A percentile compares a stretch with the other conserved stretches of the same genome.
phyloP scores from a whole-genome alignment of 2,797 vertebrate species.

The Petrocephalus sullivani region DNA sequence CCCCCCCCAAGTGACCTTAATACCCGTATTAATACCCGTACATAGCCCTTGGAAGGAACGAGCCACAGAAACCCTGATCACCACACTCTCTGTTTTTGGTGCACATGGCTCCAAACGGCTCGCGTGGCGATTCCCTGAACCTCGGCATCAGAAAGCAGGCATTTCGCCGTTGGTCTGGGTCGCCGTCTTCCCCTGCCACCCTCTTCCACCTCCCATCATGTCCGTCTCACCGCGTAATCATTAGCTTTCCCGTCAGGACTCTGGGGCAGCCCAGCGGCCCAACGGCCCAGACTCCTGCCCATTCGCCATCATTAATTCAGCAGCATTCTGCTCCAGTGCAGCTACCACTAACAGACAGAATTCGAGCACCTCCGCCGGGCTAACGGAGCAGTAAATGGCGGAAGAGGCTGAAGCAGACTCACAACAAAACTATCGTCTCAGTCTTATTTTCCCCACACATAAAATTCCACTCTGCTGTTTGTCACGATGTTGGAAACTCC shows the following conservation, averaged over 20 bases:
- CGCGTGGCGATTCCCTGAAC: background rate
- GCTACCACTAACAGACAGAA: background rate
- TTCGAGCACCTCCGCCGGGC: background rate
- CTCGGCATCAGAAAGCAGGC: background rate
- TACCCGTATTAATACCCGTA: background rate
- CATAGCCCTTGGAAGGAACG: background rate
- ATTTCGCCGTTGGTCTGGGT: background rate
- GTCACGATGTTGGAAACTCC: background rate
- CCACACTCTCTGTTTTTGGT: background rate
- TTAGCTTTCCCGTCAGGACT: background rate
- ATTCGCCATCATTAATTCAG: conserved; percentile 11
- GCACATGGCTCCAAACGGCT: background rate
- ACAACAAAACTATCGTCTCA: background rate
- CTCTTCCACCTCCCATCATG: background rate
- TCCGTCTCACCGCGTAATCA: background rate
- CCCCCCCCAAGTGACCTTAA: background rate
- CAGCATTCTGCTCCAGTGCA: background rate
- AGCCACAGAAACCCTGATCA: too few species aligned
- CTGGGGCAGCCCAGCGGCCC: background rate
- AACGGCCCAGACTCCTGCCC: background rate
- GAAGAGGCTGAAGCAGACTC: background rate
- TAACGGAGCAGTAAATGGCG: background rate
- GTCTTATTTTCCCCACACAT: background rate
- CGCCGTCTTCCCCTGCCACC: background rate
- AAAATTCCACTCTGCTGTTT: background rate